phyloP scores from a whole-genome alignment of 2,888 invertebrate species.

The Tillus elongatus region DNA sequence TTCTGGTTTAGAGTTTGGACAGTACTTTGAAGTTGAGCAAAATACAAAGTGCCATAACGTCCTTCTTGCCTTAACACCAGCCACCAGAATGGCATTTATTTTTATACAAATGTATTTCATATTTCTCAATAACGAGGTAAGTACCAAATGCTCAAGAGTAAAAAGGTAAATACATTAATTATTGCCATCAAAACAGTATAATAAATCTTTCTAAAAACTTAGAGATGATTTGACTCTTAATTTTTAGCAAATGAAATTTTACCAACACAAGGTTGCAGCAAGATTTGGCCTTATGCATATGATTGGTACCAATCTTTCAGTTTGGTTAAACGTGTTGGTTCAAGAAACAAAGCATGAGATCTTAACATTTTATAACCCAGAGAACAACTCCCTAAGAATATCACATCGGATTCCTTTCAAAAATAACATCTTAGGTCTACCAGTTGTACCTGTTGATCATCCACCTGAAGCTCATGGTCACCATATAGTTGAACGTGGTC shows the following conservation, averaged over 20 bases:
- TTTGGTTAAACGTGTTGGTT: slow-evolving; percentile 90
- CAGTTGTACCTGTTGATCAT: slow-evolving; percentile 32
- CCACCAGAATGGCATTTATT: slow-evolving; percentile 89
- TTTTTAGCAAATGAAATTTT: slow-evolving; percentile 81
- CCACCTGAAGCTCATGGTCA: slow-evolving; percentile 43
- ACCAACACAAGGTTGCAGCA: slow-evolving; percentile 79
- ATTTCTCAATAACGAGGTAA: slow-evolving; percentile 91
- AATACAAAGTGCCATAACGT: slow-evolving; percentile 90
- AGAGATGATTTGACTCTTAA: slow-evolving; percentile 17
- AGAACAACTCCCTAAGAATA: slow-evolving; percentile 71
- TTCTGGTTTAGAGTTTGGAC: slow-evolving; percentile 90
- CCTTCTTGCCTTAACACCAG: slow-evolving; percentile 79
- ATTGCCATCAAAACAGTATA: slow-evolving; percentile 2
- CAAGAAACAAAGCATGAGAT: slow-evolving; percentile 95
- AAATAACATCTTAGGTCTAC: slow-evolving; percentile 32
- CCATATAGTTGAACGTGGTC: slow-evolving; percentile 62
- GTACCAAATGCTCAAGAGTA: slow-evolving; percentile 19
- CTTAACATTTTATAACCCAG: slow-evolving; percentile 80
- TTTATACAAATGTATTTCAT: slow-evolving; percentile 98
- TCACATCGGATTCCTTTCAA: slow-evolving; percentile 65
- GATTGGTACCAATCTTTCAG: slow-evolving; percentile 95
- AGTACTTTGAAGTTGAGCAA: slow-evolving; percentile 86
- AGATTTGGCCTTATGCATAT: slow-evolving; percentile 97
- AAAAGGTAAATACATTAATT: not conserved
- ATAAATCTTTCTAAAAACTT: not conserved